phyloP scores from a whole-genome alignment of 2,113 vertebrate species.

The Oreochromis spilurus region DNA sequence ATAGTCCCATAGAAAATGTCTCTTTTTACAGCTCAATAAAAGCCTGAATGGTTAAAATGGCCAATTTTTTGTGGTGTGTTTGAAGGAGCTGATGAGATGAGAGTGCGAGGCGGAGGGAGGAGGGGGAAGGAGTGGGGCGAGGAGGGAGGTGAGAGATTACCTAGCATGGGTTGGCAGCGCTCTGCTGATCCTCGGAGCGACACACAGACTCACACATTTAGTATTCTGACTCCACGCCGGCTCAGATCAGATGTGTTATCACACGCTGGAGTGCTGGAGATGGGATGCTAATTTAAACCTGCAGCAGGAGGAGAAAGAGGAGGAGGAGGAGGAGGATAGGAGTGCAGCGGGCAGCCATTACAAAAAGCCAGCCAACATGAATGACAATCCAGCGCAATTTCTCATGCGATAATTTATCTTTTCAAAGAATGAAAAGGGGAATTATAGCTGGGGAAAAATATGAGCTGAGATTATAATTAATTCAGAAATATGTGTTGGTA shows the following conservation, averaged over 20 bases:
- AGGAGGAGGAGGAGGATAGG: not conserved
- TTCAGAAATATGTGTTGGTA: not conserved
- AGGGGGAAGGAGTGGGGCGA: not conserved
- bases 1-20: not conserved
- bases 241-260: slow-evolving; percentile 71
- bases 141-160: slow-evolving; percentile 11
- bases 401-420: not conserved
- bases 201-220: slow-evolving; percentile 45
- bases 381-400: slow-evolving; percentile 1
- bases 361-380: slow-evolving; percentile 31
- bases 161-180: not conserved
- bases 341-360: slow-evolving; percentile 21
- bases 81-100: slow-evolving; percentile 9
- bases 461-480: not conserved
- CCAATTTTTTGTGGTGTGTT: not conserved
- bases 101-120: not conserved
- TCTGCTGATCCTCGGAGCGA: slow-evolving; percentile 29
- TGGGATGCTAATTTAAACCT: slow-evolving; percentile 71
- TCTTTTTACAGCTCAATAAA: slow-evolving; percentile 13
- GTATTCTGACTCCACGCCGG: slow-evolving; percentile 61
- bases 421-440: not conserved
- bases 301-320: slow-evolving; percentile 29
- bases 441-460: not conserved
- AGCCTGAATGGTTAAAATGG: not conserved
- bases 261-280: slow-evolving; percentile 60